Conservation (phyloP, 2,113 vertebrate genomes). For the Oceanites oceanicus region DNA sequence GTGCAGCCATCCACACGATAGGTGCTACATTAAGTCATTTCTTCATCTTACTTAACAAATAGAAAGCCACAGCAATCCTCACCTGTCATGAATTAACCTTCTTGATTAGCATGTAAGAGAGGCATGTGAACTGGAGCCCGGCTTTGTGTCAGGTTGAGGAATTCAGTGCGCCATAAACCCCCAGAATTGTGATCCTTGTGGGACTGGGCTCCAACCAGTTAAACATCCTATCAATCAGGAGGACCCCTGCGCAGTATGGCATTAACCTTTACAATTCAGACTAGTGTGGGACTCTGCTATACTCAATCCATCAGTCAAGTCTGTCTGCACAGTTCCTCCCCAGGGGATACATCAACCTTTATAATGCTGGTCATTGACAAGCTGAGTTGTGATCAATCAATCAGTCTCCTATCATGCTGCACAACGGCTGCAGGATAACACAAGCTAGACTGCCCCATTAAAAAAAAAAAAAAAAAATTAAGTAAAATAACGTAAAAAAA, state of each 20-base stretch:
- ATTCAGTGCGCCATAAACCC: background rate
- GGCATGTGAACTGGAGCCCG: background rate
- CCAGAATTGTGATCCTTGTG: background rate
- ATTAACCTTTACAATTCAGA: slow-evolving; percentile 27
- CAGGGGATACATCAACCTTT: slow-evolving; percentile 16
- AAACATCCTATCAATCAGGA: slow-evolving; percentile 19
- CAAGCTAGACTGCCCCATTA: background rate
- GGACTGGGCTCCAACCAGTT: background rate
- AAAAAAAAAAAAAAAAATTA: background rate
- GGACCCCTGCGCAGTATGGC: background rate
- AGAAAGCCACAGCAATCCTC: background rate
- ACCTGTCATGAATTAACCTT: slow-evolving; percentile 16
- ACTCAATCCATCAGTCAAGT: slow-evolving; percentile 7
- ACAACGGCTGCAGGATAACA: background rate
- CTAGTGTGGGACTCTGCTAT: background rate
- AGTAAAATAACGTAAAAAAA: background rate
- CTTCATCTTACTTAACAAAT: background rate
- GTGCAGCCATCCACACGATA: background rate
- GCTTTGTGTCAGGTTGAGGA: background rate
- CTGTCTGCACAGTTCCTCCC: background rate
- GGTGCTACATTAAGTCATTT: background rate
- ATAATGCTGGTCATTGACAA: slow-evolving; percentile 6
- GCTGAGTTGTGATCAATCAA: background rate
- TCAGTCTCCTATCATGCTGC: background rate
- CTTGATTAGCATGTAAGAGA: background rate